These are phyloP conservation scores for Papilio protenor DNA, from an alignment of 2,888 invertebrate species.

Conservation along the genomic window DNA sequence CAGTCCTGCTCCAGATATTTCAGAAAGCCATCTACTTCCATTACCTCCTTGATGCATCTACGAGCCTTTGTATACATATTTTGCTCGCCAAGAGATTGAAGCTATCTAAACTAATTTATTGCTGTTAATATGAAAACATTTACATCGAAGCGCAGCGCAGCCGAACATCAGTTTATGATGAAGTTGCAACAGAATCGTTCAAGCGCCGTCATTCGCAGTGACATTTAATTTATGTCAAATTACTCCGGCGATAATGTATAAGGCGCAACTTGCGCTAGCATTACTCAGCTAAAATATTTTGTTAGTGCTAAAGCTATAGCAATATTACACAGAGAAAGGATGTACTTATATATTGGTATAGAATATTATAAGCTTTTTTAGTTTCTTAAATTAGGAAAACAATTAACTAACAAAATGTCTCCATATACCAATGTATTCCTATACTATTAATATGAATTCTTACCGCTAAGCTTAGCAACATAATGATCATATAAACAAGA, in stretches of 20 bases:
- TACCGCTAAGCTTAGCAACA: no score
- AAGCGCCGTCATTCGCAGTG: background rate
- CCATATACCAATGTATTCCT: no score
- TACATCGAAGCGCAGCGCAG: background rate
- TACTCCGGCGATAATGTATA: constrained; percentile 17
- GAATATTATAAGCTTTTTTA: no score
- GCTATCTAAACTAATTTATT: background rate
- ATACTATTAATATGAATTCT: no score
- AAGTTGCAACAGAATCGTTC: constrained; percentile 23
- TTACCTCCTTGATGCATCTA: constrained; percentile 84
- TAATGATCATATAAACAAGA: no score
- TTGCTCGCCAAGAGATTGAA: background rate
- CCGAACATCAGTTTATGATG: constrained; percentile 9
- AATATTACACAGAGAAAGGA: background rate
- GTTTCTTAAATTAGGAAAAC: no score
- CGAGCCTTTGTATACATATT: background rate
- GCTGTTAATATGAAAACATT: background rate
- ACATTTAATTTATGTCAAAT: constrained; percentile 37
- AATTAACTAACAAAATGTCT: background rate
- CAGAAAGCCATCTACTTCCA: constrained; percentile 85
- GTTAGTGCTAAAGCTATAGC: background rate
- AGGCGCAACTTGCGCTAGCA: background rate
- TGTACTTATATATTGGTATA: no score
- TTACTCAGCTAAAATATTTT: constrained; percentile 2
- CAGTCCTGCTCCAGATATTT: constrained; percentile 84